These are phyloP conservation scores for Callopanchax toddi DNA, from an alignment of 2,113 vertebrate genomes.

Conservation along the genomic window DNA sequence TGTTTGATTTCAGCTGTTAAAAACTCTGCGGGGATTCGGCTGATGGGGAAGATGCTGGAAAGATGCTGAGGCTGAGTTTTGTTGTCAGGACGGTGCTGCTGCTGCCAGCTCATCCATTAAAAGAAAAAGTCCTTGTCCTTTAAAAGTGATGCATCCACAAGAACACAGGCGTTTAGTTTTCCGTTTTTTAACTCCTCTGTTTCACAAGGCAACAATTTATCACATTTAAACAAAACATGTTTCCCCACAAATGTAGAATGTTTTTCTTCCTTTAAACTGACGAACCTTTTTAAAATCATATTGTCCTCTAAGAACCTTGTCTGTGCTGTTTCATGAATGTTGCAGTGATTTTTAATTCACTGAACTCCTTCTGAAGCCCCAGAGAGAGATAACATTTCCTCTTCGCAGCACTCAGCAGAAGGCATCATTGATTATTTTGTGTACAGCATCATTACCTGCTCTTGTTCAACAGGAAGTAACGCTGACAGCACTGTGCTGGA, in stretches of 20 bases:
- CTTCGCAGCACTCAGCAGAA: constrained; percentile 50
- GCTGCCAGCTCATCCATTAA: constrained; percentile 46
- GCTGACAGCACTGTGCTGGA: constrained; percentile 5
- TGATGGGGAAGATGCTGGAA: neutral
- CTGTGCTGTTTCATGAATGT: neutral
- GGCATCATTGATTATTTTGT: constrained; percentile 65
- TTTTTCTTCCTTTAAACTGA: no score
- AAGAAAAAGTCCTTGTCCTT: neutral
- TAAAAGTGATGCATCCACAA: no score
- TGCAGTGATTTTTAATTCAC: constrained; percentile 35
- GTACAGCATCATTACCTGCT: constrained; percentile 47
- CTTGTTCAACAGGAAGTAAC: constrained; percentile 48
- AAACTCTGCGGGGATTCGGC: neutral
- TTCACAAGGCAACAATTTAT: no score
- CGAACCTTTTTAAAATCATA: neutral
- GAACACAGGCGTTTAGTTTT: no score
- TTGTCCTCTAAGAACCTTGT: neutral
- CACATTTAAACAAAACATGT: no score
- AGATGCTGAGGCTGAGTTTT: constrained; percentile 46
- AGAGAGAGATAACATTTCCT: constrained; percentile 60
- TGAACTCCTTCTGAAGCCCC: constrained; percentile 30
- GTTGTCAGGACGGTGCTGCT: constrained; percentile 29
- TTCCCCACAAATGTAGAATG: no score
- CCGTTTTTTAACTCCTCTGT: no score
- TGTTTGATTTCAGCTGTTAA: neutral